These are phyloP conservation scores for Pediacus dermestoides DNA, from an alignment of 2,888 invertebrate species.

Conservation along the genomic window DNA sequence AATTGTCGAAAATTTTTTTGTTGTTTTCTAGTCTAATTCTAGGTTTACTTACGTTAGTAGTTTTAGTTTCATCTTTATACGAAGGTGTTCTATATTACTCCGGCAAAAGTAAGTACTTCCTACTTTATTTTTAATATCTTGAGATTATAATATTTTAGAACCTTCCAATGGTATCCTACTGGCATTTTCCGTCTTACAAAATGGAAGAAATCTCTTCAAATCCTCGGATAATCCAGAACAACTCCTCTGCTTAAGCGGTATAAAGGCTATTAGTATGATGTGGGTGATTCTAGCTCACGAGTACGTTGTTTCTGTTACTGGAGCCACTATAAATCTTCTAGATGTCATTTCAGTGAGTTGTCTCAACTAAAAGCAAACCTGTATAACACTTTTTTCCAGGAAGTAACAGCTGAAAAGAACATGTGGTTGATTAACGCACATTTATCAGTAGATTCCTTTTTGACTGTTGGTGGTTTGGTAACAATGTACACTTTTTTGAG, in stretches of 20 bases:
- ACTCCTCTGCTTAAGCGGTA: slow-evolving; percentile 26
- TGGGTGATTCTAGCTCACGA: slow-evolving; percentile 52
- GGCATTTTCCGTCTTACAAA: slow-evolving; percentile 25
- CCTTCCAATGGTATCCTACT: slow-evolving; percentile 7
- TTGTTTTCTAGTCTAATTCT: no score
- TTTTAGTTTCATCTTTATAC: slow-evolving; percentile 6
- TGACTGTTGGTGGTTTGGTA: slow-evolving; percentile 21
- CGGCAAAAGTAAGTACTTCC: slow-evolving; percentile 5
- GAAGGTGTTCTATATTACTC: slow-evolving; percentile 4
- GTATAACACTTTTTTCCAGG: slow-evolving; percentile 2
- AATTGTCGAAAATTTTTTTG: no score
- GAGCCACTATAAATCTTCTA: slow-evolving; percentile 13
- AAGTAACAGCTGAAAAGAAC: slow-evolving; percentile 2
- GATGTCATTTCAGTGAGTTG: slow-evolving; percentile 12
- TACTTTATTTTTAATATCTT: no score
- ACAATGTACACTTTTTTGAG: slow-evolving; percentile 27
- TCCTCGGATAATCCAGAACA: slow-evolving; percentile 16
- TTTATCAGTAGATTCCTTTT: slow-evolving; percentile 26
- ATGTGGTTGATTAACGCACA: slow-evolving; percentile 21
- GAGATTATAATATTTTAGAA: slow-evolving; percentile 10
- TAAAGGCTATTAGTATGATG: slow-evolving; percentile 32
- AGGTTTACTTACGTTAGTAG: no score
- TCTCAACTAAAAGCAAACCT: no score
- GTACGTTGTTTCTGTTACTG: slow-evolving; percentile 9
- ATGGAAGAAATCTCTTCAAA: slow-evolving; percentile 24